Conservation (phyloP, 2,888 invertebrate genomes). For the Diarsia rubi region DNA sequence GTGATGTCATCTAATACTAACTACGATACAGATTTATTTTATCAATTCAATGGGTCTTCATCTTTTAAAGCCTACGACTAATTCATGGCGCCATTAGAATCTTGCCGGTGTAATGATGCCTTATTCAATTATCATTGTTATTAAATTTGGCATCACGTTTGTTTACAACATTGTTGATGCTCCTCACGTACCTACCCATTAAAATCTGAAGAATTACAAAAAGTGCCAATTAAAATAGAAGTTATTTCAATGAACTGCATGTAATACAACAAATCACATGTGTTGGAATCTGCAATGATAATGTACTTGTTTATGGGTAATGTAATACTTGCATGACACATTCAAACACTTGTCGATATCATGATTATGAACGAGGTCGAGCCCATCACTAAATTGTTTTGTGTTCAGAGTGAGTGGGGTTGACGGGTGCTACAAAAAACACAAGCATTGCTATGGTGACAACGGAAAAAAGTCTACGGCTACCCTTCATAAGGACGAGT, state of each 20-base stretch:
- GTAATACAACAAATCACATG: slow-evolving; percentile 43
- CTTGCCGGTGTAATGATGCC: slow-evolving; percentile 26
- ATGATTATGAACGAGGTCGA: slow-evolving; percentile 25
- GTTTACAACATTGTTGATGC: slow-evolving; percentile 40
- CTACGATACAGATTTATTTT: slow-evolving; percentile 56
- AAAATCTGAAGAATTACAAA: slow-evolving; percentile 10
- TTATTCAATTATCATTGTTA: slow-evolving; percentile 38
- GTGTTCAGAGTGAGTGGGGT: slow-evolving; percentile 84
- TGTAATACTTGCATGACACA: slow-evolving; percentile 43
- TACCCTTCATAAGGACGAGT: slow-evolving; percentile 79
- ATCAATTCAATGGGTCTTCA: slow-evolving; percentile 63
- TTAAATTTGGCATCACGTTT: slow-evolving; percentile 26
- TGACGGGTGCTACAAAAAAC: slow-evolving; percentile 86
- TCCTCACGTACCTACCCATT: slow-evolving; percentile 21
- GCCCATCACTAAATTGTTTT: slow-evolving; percentile 76
- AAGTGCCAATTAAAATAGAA: slow-evolving; percentile 19
- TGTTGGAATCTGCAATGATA: slow-evolving; percentile 41
- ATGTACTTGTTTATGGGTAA: slow-evolving; percentile 49
- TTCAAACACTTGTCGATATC: slow-evolving; percentile 48
- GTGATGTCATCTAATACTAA: slow-evolving; percentile 70
- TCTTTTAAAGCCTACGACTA: slow-evolving; percentile 2
- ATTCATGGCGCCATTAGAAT: slow-evolving; percentile 24
- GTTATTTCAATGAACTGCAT: slow-evolving; percentile 22
- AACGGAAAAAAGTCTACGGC: slow-evolving; percentile 82
- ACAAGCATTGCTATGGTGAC: slow-evolving; percentile 81